Base-by-base conservation (phyloP, 2,113 vertebrate genomes). In the Eupsittula cactorum region DNA sequence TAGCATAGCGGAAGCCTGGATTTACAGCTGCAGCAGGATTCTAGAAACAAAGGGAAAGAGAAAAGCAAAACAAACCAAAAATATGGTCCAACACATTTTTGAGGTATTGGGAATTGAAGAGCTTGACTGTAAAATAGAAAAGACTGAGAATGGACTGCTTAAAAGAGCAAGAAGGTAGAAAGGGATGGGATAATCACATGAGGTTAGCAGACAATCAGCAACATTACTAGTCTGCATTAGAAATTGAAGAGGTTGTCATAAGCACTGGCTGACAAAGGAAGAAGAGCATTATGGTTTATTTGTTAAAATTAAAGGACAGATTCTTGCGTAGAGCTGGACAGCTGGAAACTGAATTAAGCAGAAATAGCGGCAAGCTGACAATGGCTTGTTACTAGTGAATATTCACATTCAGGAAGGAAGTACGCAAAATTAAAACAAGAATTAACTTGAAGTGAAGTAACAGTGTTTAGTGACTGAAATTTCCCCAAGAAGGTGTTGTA, bases 401-500 rank as follows among this genome's bases (percentile, higher is more conserved):
- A 92, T 79, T 90, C 84, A 49, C 84, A 95, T 90, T 96, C 90
- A 96, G 93, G 93, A 95, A 95, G 89, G 83, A 94, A 91, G 49
- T 33, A 13, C 10, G 46, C 86, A 94, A 94, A 95, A 92, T 96
- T 93, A 92, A 92, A 88, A 78, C 24, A 27, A 86, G 21, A 94
- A 94, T 96, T 95, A 92, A 92, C 91, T 92, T 82, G 23, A 90
- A 88, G 78, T 73, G 70, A 88, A 94, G 29, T 19, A 86, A 67
- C 75, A 80, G 62, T 8, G 35, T 64, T 87, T 73, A 94, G 78
- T 44, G 44, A 69, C 81, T 89, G 44, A 87, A 82, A 84, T 63
- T 76, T 84, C 74, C 65, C 62, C 49, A 90, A 76, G 31, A 64
- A 63, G 25, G 42, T 75, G 39, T 3, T 53, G 23, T 9, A 80